Base-by-base conservation (phyloP, 2,888 invertebrate species). In the Drosophila demipolita region DNA sequence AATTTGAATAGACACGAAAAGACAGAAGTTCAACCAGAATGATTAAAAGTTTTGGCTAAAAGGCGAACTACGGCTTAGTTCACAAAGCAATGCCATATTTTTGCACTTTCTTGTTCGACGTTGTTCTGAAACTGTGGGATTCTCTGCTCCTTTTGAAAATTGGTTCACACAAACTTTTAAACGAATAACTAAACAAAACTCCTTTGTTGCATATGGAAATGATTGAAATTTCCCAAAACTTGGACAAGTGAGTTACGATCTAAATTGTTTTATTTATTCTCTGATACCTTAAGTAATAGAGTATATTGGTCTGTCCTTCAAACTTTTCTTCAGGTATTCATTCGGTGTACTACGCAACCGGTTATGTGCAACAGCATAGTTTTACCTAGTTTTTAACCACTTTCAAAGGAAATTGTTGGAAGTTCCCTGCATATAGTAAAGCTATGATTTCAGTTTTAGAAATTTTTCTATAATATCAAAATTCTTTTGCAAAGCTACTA, bases 31-130 rank as follows among this genome's bases (percentile, higher is more conserved):
- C 65, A 78, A 66, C 71, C 73, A 72, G 74, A 79, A 76, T 84
- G 84, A 84, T 87, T 87, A 79, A 89, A 85, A 81, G 79, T 85
- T 89, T 89, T 61, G 3, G 74, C 66, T 69, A 78, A 89, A 89
- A 71, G 68, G 50, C 64, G 60, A 68, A 50, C 73, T 64, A 65
- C 75, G 65, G 68, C 75, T 36, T 7, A 64, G 36, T 72, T 75
- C 66, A 81, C 81, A 54, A 58, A 74, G 69, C 73, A 83, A 42
- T 81, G 67, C 66, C 72, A 78, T 73, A 74, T 79, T 84, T 82
- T 66, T 35, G 9, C 35, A 11, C 38, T 29, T 26, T 33, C 45
- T 55, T 38, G 65, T 26, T 63, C 12, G 12, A 12, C 61, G 55
- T 50, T 66, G 33, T 50, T 52, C 23, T 59, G 33, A 49, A 55